These are phyloP conservation scores for Nomada ruficornis DNA, from an alignment of 2,888 invertebrate species.

Conservation along the genomic window DNA sequence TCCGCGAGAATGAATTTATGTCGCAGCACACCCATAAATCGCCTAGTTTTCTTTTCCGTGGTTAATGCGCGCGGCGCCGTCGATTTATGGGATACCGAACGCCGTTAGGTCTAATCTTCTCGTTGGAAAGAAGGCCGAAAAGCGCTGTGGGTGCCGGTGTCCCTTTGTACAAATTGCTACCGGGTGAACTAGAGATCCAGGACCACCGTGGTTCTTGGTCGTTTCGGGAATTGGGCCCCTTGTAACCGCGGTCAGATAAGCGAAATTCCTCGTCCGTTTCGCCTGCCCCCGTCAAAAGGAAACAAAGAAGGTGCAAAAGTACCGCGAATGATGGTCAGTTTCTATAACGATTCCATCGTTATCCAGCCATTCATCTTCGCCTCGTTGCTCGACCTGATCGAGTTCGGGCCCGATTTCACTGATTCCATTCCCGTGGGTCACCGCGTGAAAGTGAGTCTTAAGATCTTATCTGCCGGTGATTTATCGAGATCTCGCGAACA, in stretches of 20 bases:
- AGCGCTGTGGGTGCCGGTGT: conserved; percentile 48
- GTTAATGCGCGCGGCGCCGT: conserved; percentile 53
- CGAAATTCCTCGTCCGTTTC: conserved; percentile 41
- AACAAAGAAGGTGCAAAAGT: background rate
- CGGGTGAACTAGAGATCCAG: conserved; percentile 22
- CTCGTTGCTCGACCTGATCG: conserved; percentile 6
- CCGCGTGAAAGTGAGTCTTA: conserved; percentile 18
- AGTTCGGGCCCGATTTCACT: conserved; percentile 2
- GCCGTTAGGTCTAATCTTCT: conserved; percentile 64
- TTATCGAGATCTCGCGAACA: conserved; percentile 1
- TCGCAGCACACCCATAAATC: conserved; percentile 56
- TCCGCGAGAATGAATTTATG: conserved; percentile 67
- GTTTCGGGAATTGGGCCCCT: conserved; percentile 26
- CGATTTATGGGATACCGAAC: conserved; percentile 62
- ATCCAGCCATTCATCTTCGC: background rate
- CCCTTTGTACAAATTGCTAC: conserved; percentile 55
- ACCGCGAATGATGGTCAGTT: background rate
- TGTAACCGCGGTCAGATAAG: conserved; percentile 23
- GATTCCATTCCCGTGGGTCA: conserved; percentile 4
- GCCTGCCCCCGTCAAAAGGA: too few species aligned
- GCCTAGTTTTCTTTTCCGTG: conserved; percentile 39
- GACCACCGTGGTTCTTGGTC: conserved; percentile 27
- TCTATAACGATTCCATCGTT: background rate
- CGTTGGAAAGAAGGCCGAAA: conserved; percentile 46
- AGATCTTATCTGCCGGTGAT: conserved; percentile 28